phyloP scores from a whole-genome alignment of 2,113 vertebrate genomes.

The Athene noctua region DNA sequence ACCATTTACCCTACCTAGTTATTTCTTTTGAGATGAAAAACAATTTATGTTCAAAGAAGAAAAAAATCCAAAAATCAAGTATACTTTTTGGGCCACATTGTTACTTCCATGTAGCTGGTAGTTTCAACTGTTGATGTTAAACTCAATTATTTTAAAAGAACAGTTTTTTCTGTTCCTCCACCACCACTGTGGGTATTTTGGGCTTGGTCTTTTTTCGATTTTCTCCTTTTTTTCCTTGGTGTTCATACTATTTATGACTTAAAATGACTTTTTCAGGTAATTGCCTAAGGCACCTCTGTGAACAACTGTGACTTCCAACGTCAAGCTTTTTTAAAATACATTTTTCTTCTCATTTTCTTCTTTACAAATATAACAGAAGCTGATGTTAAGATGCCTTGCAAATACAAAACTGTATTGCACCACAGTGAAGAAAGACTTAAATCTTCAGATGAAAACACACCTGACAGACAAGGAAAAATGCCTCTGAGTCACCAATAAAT shows the following conservation, averaged over 20 bases:
- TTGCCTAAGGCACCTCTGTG: background rate
- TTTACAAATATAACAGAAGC: background rate
- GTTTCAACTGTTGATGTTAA: background rate
- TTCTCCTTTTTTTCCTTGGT: background rate
- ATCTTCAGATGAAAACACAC: background rate
- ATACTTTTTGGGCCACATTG: background rate
- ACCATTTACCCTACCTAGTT: background rate
- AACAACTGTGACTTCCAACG: background rate
- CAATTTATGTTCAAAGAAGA: background rate
- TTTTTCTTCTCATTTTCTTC: background rate
- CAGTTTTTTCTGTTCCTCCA: background rate
- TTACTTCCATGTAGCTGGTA: background rate
- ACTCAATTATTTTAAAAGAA: background rate
- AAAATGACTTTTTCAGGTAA: background rate
- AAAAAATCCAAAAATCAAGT: background rate
- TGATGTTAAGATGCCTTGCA: background rate
- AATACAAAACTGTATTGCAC: background rate
- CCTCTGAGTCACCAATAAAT: background rate
- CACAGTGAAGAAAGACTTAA: background rate
- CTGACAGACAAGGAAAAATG: background rate
- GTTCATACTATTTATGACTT: background rate
- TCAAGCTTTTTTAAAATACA: background rate
- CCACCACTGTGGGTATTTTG: background rate
- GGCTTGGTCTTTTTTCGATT: background rate
- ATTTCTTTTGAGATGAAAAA: background rate